Evolutionary conservation across 2,797 vertebrate species (phyloP).

Genomic region (Perodicticus potto): DNA sequence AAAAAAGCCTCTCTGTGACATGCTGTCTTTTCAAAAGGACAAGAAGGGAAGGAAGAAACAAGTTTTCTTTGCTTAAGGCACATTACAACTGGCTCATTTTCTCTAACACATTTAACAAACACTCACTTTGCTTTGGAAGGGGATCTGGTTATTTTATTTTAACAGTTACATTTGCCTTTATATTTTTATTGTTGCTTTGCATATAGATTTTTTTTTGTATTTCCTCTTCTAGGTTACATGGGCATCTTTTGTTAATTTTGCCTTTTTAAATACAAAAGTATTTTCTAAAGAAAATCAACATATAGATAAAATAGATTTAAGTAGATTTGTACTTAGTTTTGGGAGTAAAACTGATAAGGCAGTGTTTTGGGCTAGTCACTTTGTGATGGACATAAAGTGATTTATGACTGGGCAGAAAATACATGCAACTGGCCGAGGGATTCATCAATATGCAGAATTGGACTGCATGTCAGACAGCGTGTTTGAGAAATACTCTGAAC

Average conservation of each 20-base stretch:
- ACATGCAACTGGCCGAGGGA: too few species aligned
- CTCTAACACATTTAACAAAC: not conserved
- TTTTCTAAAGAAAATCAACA: constrained; percentile 36
- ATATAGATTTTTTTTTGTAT: not conserved
- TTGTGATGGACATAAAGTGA: not conserved
- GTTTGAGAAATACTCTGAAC: not conserved
- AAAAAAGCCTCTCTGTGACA: constrained; percentile 56
- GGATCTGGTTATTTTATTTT: not conserved
- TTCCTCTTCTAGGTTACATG: not conserved
- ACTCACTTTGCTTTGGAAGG: not conserved
- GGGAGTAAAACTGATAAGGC: not conserved
- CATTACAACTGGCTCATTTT: not conserved
- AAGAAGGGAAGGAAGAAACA: constrained; percentile 53
- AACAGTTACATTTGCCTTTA: not conserved
- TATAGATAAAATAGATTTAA: constrained; percentile 17
- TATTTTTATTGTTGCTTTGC: constrained; percentile 11
- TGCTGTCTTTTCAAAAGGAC: constrained; percentile 67
- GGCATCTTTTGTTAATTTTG: not conserved
- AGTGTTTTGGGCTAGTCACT: not conserved
- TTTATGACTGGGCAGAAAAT: not conserved
- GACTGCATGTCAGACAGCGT: not conserved
- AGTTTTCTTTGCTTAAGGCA: constrained; percentile 55
- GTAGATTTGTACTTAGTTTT: not conserved
- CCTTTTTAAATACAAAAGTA: not conserved
- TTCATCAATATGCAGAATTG: not conserved